These are phyloP conservation scores for Cephus rjabovi DNA, from an alignment of 2,888 invertebrate species.

Conservation along the genomic window DNA sequence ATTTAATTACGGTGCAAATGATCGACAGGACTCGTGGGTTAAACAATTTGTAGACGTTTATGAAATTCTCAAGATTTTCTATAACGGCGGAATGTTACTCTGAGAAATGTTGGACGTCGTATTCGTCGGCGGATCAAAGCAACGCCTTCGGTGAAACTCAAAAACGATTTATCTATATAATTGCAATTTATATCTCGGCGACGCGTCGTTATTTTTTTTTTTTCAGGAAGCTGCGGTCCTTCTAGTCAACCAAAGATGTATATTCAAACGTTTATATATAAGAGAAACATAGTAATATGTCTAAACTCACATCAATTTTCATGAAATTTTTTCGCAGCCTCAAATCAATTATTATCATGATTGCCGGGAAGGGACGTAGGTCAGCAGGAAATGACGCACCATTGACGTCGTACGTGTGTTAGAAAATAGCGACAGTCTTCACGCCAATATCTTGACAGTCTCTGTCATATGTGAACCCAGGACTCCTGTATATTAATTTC, in stretches of 20 bases:
- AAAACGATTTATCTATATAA: too few species aligned
- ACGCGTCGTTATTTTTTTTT: neutral
- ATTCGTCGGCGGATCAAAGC: too few species aligned
- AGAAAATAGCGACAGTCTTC: neutral
- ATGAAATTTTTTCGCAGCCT: neutral
- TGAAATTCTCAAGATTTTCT: too few species aligned
- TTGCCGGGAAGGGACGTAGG: neutral
- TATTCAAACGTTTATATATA: neutral
- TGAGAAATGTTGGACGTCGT: too few species aligned
- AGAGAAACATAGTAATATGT: neutral
- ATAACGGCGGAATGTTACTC: too few species aligned
- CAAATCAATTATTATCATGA: neutral
- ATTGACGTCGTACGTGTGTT: neutral
- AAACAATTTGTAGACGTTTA: too few species aligned
- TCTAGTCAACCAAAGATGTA: neutral
- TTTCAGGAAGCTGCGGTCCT: neutral
- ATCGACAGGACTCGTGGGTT: too few species aligned
- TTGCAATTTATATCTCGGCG: neutral
- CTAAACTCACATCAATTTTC: neutral
- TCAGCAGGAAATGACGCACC: neutral
- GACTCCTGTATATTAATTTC: neutral
- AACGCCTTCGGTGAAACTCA: too few species aligned
- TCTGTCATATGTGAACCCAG: neutral
- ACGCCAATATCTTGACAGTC: neutral
- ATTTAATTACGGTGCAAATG: too few species aligned